These are phyloP conservation scores for Carollia perspicillata DNA, from an alignment of 2,113 vertebrate species.

Conservation along the genomic window DNA sequence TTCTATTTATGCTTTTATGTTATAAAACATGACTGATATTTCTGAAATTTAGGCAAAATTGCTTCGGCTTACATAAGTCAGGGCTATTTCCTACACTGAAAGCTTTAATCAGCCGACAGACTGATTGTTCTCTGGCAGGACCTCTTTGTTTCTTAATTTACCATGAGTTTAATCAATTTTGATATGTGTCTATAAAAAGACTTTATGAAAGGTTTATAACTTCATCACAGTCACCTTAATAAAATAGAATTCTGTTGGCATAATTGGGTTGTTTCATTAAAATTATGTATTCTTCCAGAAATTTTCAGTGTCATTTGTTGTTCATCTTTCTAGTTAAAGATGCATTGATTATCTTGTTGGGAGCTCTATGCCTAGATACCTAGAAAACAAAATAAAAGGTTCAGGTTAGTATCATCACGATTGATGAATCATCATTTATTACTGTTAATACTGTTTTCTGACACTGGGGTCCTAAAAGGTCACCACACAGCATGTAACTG, in stretches of 20 bases:
- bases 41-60: constrained; percentile 31
- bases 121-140: background rate
- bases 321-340: constrained; percentile 47
- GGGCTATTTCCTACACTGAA: constrained; percentile 55
- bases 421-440: background rate
- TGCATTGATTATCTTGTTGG: constrained; percentile 56
- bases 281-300: constrained; percentile 39
- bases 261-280: constrained; percentile 71
- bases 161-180: constrained; percentile 34
- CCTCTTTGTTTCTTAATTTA: constrained; percentile 57
- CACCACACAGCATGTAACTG: background rate
- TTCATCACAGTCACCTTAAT: constrained; percentile 46
- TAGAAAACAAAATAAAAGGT: constrained; percentile 25
- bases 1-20: constrained; percentile 42
- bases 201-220: constrained; percentile 28
- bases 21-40: constrained; percentile 57
- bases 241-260: constrained; percentile 56
- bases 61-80: constrained; percentile 45
- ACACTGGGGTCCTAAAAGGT: background rate
- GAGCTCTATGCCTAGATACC: background rate
- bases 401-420: background rate
- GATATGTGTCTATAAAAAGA: background rate
- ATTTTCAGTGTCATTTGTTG: constrained; percentile 34
- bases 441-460: background rate
- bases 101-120: constrained; percentile 67